A percentile compares a stretch with the other conserved stretches of the same genome.
These are phyloP conservation scores for Discoglossus pictus DNA, from an alignment of 2,797 vertebrate genomes.

Conservation along the genomic window DNA sequence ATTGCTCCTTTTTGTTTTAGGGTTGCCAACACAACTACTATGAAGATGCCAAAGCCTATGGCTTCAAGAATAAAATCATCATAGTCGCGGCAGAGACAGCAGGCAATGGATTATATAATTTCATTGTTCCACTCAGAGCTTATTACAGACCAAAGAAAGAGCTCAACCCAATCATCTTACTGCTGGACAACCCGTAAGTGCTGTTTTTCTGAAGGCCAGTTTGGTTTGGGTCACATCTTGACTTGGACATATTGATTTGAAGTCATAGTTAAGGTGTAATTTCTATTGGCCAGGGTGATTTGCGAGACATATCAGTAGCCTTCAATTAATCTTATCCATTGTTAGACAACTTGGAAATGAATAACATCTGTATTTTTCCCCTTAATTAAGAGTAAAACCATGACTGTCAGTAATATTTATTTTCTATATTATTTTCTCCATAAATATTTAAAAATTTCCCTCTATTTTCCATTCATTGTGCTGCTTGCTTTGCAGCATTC, in stretches of 20 bases:
- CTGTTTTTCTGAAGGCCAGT: not conserved
- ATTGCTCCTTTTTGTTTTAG: constrained; percentile 72
- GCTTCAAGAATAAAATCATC: constrained; percentile 97
- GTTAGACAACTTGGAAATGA: too few relatives aligned
- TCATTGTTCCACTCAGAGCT: constrained; percentile 93
- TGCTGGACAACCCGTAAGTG: constrained; percentile 92
- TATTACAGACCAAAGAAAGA: constrained; percentile 96
- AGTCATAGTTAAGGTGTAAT: too few relatives aligned
- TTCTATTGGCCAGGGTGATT: too few relatives aligned
- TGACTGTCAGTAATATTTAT: too few relatives aligned
- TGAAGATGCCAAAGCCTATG: constrained; percentile 94
- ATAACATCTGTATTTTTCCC: too few relatives aligned
- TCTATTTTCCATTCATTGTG: too few relatives aligned
- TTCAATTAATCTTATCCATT: too few relatives aligned
- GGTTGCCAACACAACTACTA: constrained; percentile 92
- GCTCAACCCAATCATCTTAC: constrained; percentile 92
- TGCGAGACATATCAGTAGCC: too few relatives aligned
- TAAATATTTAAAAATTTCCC: too few relatives aligned
- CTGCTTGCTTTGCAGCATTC: too few relatives aligned
- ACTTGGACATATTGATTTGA: not conserved
- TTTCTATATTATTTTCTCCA: too few relatives aligned
- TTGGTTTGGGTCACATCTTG: not conserved
- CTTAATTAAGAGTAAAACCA: too few relatives aligned
- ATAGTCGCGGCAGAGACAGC: constrained; percentile 97
- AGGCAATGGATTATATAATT: constrained; percentile 96